Evolutionary conservation across 2,797 vertebrate genomes (phyloP).

Genomic region (Tenualosa thibaudeaui): DNA sequence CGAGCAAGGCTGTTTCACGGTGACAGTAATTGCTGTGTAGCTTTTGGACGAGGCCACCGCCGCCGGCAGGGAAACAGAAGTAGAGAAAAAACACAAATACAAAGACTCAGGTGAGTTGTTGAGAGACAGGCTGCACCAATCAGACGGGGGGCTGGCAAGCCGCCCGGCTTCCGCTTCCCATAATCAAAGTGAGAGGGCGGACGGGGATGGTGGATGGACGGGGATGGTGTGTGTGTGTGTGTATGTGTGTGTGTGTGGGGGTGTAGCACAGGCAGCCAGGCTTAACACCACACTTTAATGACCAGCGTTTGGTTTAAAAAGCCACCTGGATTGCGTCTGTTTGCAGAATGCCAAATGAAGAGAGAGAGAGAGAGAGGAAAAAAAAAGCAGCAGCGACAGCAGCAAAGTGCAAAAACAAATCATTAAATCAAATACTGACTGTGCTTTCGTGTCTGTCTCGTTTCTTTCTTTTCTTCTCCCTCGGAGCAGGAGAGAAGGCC

Average conservation of each 20-base stretch:
- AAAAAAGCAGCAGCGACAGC: neutral
- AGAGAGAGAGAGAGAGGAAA: neutral
- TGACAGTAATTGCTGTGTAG: conserved; percentile 56
- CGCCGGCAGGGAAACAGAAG: neutral
- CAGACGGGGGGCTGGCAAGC: neutral
- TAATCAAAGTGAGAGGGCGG: conserved; percentile 4
- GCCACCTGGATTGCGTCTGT: neutral
- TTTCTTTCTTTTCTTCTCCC: too few relatives aligned
- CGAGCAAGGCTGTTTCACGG: conserved; percentile 52
- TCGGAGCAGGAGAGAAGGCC: neutral
- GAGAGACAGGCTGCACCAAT: conserved; percentile 7
- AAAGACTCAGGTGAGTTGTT: conserved; percentile 16
- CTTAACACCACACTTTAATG: neutral
- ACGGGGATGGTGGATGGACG: neutral
- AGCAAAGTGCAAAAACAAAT: neutral
- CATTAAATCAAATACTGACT: conserved; percentile 9
- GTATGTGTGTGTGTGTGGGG: neutral
- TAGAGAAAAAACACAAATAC: neutral
- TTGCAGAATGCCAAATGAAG: neutral
- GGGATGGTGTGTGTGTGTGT: neutral
- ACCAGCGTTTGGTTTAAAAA: conserved; percentile 1
- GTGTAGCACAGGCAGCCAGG: neutral
- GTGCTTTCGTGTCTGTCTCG: neutral
- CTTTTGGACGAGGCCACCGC: conserved; percentile 29
- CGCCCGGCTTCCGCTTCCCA: neutral